Evolutionary conservation across 1,140 invertebrate species (phyloP), one percentile per base, ranked within the genome.

Genomic region (Coelopa frigida): DNA sequence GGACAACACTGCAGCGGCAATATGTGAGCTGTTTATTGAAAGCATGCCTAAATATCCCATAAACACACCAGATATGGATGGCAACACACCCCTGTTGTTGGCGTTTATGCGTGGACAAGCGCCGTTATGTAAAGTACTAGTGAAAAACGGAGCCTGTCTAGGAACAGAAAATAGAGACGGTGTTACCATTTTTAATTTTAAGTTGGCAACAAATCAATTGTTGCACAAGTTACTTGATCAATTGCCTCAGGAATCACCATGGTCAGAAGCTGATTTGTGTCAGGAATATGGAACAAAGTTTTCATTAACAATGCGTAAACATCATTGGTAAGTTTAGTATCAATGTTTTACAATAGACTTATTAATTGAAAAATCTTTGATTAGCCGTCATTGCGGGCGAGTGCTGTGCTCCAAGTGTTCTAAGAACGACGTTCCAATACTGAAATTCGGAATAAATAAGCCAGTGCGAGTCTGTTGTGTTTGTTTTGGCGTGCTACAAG

Each of bases 71-170:
- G 91, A 94, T 69, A 73, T 82, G 44, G 89, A 78, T 37, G 84
- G 83, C 4, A 85, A 85, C 59, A 84, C 83, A 1, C 81, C 89
- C 11, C 72, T 97, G 15, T 70, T 96, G 11, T 75, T 94, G 50
- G 91, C 93, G 0, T 98, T 96, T 60, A 90, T 94, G 78, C 90
- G 94, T 67, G 94, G 93, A 1, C 94, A 97, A 62, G 89, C 86
- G 1, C 84, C 86, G 50, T 72, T 98, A 46, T 98, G 94, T 63
- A 78, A 90, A 53, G 83, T 87, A 29, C 68, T 96, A 4, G 91
- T 97, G 0, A 84, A 85, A 57, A 80, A 84, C 20, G 86, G 89
- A 10, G 90, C 91, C 0, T 89, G 87, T 54, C 72, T 98, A 11
- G 94, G 89, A 4, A 80, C 81, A 2, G 88, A 89, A 73, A 97